A percentile compares a stretch with the other conserved stretches of the same genome.
Conservation (phyloP, 2,888 invertebrate species). For the Tachina grossa region DNA sequence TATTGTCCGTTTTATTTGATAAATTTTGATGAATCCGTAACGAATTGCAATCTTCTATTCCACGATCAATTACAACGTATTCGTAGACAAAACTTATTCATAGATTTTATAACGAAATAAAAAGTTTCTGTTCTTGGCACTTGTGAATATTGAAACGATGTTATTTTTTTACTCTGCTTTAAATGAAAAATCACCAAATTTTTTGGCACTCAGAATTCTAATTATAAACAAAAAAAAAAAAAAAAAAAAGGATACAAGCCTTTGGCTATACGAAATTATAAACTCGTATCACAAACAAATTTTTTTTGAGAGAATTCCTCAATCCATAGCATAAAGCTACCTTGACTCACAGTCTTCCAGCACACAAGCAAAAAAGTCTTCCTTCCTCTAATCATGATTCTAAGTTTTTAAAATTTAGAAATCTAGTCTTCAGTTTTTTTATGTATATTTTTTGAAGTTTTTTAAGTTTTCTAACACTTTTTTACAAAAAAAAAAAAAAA, state of each 20-base stretch:
- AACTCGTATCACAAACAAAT: background rate
- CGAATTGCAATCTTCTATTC: background rate
- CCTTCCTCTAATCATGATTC: background rate
- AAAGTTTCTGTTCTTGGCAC: slow-evolving; percentile 34
- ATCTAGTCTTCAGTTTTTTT: background rate
- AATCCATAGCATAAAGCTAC: background rate
- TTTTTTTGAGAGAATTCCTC: slow-evolving; percentile 7
- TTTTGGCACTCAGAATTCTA: background rate
- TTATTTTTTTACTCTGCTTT: background rate
- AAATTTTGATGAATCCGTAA: background rate
- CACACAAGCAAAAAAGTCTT: background rate
- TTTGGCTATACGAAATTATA: background rate
- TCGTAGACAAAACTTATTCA: background rate
- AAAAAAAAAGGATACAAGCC: background rate
- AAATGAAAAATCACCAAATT: background rate
- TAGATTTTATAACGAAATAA: slow-evolving; percentile 12
- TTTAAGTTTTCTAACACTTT: background rate
- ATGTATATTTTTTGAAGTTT: background rate
- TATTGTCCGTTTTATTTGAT: background rate
- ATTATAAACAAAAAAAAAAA: background rate
- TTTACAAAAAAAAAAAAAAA: background rate
- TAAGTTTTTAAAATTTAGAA: background rate
- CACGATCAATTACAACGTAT: background rate
- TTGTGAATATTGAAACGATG: slow-evolving; percentile 25
- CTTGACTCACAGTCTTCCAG: slow-evolving; percentile 15